These are phyloP conservation scores for Anthopleura sola DNA, from an alignment of 64 coral and sea anemone species.

Conservation along the genomic window DNA sequence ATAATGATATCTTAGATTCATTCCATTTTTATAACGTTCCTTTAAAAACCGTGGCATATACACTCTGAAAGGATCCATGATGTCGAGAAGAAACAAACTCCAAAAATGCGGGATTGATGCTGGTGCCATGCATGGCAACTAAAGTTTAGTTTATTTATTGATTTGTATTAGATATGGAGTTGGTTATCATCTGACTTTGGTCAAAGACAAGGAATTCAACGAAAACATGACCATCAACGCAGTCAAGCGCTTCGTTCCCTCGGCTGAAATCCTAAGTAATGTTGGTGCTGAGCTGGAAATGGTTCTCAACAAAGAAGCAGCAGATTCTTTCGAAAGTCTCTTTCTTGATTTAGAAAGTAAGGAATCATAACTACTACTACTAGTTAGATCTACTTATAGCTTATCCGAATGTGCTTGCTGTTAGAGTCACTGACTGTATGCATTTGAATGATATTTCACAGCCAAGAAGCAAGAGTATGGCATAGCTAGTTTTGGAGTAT, in stretches of 20 bases:
- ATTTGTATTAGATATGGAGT: constrained; percentile 66
- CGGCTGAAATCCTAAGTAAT: constrained; percentile 82
- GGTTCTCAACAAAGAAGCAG: constrained; percentile 50
- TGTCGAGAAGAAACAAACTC: no score
- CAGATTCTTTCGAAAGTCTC: constrained; percentile 61
- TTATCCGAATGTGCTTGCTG: no score
- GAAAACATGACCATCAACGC: constrained; percentile 62
- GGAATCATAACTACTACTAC: no score
- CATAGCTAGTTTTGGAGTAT: constrained; percentile 89
- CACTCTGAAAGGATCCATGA: no score
- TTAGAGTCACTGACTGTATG: not conserved
- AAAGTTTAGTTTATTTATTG: not conserved
- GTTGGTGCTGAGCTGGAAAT: constrained; percentile 94
- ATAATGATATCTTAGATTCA: no score
- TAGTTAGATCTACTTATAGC: no score
- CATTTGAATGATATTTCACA: not conserved
- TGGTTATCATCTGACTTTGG: constrained; percentile 82
- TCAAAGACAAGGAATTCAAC: constrained; percentile 69
- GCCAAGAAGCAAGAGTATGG: constrained; percentile 76
- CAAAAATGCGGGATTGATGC: no score
- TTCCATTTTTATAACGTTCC: no score
- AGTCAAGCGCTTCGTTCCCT: constrained; percentile 55
- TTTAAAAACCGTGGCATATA: no score
- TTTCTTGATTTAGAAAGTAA: constrained; percentile 90
- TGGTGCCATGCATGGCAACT: no score